phyloP scores from a whole-genome alignment of 2,888 invertebrate genomes.

The Neoascia interrupta region DNA sequence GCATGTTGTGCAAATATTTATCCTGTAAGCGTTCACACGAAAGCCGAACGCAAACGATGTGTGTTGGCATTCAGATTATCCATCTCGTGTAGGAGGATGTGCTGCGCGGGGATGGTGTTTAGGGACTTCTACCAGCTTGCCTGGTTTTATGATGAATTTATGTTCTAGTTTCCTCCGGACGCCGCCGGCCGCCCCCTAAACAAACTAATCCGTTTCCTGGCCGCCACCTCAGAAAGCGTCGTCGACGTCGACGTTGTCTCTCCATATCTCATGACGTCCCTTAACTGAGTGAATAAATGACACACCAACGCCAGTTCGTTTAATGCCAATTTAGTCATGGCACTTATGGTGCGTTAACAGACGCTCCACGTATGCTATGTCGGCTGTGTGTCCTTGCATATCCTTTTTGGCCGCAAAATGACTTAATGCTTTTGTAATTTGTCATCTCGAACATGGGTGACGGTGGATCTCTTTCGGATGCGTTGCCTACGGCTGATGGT shows the following conservation, averaged over 20 bases:
- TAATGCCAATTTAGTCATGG: conserved; percentile 66
- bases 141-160: conserved; percentile 68
- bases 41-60: conserved; percentile 39
- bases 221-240: conserved; percentile 24
- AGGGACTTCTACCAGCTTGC: conserved; percentile 52
- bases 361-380: conserved; percentile 21
- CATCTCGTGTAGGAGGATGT: neutral
- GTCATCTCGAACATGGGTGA: conserved; percentile 62
- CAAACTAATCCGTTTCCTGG: conserved; percentile 60
- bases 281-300: conserved; percentile 67
- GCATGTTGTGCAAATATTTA: conserved; percentile 60
- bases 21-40: conserved; percentile 51
- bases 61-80: conserved; percentile 66
- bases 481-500: conserved; percentile 37
- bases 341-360: conserved; percentile 53
- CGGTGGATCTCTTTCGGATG: conserved; percentile 23
- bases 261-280: conserved; percentile 48
- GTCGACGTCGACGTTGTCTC: conserved; percentile 34
- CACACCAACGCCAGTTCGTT: conserved; percentile 63
- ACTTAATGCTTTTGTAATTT: conserved; percentile 70
- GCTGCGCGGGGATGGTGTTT: conserved; percentile 15
- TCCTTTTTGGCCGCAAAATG: conserved; percentile 67
- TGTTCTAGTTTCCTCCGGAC: conserved; percentile 49
- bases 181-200: conserved; percentile 11
- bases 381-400: conserved; percentile 39